Base-by-base conservation (phyloP, 2,888 invertebrate genomes). In the Leptopterna dolabrata region DNA sequence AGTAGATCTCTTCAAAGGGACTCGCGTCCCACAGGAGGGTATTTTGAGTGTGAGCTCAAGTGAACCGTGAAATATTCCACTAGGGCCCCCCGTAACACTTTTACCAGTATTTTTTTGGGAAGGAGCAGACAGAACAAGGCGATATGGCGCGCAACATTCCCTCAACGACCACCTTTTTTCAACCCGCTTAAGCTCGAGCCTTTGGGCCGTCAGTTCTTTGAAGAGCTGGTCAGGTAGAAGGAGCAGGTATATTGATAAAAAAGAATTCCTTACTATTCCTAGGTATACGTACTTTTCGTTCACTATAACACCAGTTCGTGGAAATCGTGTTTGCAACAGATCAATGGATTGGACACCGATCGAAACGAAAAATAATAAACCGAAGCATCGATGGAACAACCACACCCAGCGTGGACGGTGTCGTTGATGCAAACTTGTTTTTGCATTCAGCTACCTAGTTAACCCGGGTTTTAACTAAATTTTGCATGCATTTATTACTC, bases 11-110 rank as follows among this genome's bases (percentile, higher is more conserved):
- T 24, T 63, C 63, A 63, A 63, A 63, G 63, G 63, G 63, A 24
- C 63, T 63, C 24, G 63, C 63, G 63, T 63, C 63, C 63, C 63
- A 27, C 63, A 63, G 63, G 63, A 63, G 63, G 24, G 63, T 63
- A 63, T 63, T 63, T 63, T 63, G 63, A 63, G 24, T 63, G 63
- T 63, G 63, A 63, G 19, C 63, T 63, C 63, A 63, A 63, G 63
- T 63, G 63, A 63, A 63, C 63, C 63, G 19, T 63, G 63, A 63
- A 63, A 63, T 63, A 63, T 63, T 63, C 63, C 63, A 63, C 24
- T 63, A 63, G 3, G 63, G 63, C 63, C 24, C 63, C n/a, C 63
- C 11, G 63, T 63, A 63, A 63, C 63, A 63, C 63, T 63, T 63
- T 63, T 63, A 63, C 63, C 63, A 0, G 9, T 11, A 24, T 24